Percentiles rank a stretch among this genome's conserved stretches.
These are phyloP conservation scores for Ochotona princeps DNA, from an alignment of 2,113 vertebrate species.

Conservation along the genomic window DNA sequence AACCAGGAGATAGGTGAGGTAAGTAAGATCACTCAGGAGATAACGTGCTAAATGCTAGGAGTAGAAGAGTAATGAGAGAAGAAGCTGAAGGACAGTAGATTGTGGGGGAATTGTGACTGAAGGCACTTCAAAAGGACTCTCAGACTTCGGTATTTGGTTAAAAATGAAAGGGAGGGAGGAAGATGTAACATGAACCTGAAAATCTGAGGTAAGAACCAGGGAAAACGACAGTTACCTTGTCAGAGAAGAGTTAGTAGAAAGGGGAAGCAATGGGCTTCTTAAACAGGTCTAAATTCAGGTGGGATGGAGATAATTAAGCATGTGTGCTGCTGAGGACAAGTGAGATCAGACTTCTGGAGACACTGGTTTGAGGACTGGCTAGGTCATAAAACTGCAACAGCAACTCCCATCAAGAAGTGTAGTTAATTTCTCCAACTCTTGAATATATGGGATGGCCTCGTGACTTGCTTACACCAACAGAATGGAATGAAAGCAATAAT, in stretches of 20 bases:
- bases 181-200: neutral
- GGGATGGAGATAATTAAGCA: neutral
- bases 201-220: neutral
- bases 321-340: neutral
- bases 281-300: neutral
- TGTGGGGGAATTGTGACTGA: neutral
- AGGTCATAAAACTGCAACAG: neutral
- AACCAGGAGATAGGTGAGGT: neutral
- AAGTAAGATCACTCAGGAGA: neutral
- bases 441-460: neutral
- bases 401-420: neutral
- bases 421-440: neutral
- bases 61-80: neutral
- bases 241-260: neutral
- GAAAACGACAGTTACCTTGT: neutral
- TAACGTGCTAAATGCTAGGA: neutral
- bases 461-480: neutral
- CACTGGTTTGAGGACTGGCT: neutral
- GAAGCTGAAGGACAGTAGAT: neutral
- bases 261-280: neutral
- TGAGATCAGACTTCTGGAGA: neutral
- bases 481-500: neutral
- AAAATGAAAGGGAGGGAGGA: neutral
- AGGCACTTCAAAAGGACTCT: neutral
- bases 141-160: neutral